Base-by-base conservation (phyloP, 1,140 invertebrate species). In the Euwallacea fornicatus region DNA sequence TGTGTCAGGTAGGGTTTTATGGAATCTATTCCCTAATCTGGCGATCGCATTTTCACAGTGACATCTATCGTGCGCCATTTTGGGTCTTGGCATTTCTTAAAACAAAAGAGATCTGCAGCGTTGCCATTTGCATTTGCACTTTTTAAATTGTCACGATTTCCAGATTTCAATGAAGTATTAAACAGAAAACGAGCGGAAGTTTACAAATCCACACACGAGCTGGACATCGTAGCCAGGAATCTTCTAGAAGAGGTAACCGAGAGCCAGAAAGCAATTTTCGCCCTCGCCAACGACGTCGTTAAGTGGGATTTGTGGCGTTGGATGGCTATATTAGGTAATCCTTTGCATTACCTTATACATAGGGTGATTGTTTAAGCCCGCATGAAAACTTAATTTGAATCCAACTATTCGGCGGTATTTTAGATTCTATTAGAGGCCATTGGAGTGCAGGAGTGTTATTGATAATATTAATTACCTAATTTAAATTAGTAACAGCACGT, bases 251-350 rank as follows among this genome's bases (percentile, higher is more conserved):
- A 61, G 62, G 13, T 66, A 11, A 66, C 33, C 42, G 46, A 7
- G 7, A 69, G 58, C 61, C 64, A 73, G 46, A 59, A 68, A 56
- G 42, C 56, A 53, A 56, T 72, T 68, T 65, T 67, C 8, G 58
- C 73, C 43, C 41, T 70, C 43, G 61, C 73, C 10, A 46, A 72
- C 44, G 66, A 54, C 7, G 43, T 75, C 42, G 69, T 64, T 56
- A 67, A 73, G 47, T 76, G 71, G 73, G 77, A 79, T 73, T 60
- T 75, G 65, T 79, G 76, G 78, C 71, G 77, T 21, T 79, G 77
- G 77, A 53, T 78, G 43, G 63, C 66, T n/a, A 69, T 76, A 50
- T 65, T 79, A 59, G 74, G 78, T 79, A 71, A 72, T 71, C 66
- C 46, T 44, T 65, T 65, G n/a, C 50, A 53, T 70, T 70, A 64